phyloP scores from a whole-genome alignment of 1,140 invertebrate species.

The Drosophila santomea region DNA sequence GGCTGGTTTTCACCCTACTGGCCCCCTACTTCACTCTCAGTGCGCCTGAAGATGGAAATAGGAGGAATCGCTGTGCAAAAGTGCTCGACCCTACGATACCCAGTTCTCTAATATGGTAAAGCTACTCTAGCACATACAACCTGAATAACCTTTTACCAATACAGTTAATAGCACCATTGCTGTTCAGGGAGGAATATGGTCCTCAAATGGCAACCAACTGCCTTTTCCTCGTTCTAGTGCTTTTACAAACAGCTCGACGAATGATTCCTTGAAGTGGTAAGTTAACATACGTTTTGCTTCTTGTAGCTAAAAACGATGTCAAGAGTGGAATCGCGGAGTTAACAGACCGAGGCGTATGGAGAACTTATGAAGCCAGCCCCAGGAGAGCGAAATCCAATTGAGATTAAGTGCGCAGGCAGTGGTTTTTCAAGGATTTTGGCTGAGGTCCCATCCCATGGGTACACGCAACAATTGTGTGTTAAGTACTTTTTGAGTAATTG shows the following conservation, averaged over 20 bases:
- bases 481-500: slow-evolving; percentile 77
- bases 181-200: neutral
- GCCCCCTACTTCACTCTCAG: neutral
- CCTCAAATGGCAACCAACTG: no score
- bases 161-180: neutral
- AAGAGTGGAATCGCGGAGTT: slow-evolving; percentile 36
- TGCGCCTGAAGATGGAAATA: neutral
- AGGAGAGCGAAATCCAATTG: slow-evolving; percentile 10
- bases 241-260: no score
- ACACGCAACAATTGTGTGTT: slow-evolving; percentile 69
- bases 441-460: neutral
- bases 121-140: neutral
- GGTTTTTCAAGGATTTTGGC: neutral
- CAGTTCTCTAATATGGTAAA: neutral
- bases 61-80: no score
- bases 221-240: no score
- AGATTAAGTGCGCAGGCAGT: slow-evolving; percentile 9
- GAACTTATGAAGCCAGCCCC: neutral
- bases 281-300: neutral
- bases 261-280: no score
- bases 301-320: slow-evolving; percentile 50
- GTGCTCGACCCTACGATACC: neutral
- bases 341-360: slow-evolving; percentile 17
- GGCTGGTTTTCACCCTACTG: slow-evolving; percentile 15
- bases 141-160: no score